Base-by-base conservation (phyloP, 2,888 invertebrate species). In the Kuschelorhynchus macadamiae region DNA sequence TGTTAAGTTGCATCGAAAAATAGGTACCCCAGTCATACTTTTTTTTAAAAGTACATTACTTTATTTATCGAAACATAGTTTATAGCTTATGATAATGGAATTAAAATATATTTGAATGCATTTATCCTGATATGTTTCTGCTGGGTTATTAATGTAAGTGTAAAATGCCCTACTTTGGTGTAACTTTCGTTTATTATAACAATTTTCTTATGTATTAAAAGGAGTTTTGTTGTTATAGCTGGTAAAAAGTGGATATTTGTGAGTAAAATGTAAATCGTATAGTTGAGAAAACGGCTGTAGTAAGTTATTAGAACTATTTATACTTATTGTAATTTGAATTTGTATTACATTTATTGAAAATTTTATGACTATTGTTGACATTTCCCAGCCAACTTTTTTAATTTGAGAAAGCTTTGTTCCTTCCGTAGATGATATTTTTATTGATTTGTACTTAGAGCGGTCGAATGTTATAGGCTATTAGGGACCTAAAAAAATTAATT, bases 251-350 rank as follows among this genome's bases (percentile, higher is more conserved):
- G 32, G 3, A 49, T 11, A 33, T 33, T 33, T 11, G 36, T 20
- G 36, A 12, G 20, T 17, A 50, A 36, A 12, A 52, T 20, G 12
- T 39, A 21, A 39, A 20, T 16, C 42, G 16, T 42, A 42, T 30
- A 55, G 21, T 42, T 42, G 12, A 42, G 11, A 42, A 42, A 55
- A 30, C 20, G 42, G 42, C 55, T 55, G 55, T 55, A 55, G 16
- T 55, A 55, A 42, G 39, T 42, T 55, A 25, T 41, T 55, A 41
- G 16, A 53, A 25, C 4, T 25, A 55, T 41, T 55, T 55, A 42
- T 55, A 55, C 55, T 55, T 55, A 55, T 55, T 55, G 55, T 55
- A 41, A 55, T 41, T 55, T 55, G 42, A 9, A 55, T 42, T 53
- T 42, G 42, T 12, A 55, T 55, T 42, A 42, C 11, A 42, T 53